phyloP scores from a whole-genome alignment of 2,888 invertebrate species.

The Sminthurides aquaticus region DNA sequence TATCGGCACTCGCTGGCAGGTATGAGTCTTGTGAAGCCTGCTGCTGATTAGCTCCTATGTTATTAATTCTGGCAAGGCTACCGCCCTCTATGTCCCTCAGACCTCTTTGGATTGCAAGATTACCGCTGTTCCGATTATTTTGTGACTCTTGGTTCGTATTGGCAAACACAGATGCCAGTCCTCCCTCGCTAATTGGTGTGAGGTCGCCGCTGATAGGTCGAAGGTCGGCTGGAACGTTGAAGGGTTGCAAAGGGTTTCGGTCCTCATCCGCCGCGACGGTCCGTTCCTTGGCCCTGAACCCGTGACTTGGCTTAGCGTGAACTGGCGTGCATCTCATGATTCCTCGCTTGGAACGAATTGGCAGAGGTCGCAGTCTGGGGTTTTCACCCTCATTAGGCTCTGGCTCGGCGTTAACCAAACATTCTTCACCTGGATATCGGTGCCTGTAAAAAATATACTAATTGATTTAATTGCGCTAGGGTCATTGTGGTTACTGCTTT shows the following conservation, averaged over 20 bases:
- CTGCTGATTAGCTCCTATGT: no score
- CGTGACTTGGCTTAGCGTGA: not conserved
- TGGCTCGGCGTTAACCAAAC: not conserved
- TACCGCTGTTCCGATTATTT: no score
- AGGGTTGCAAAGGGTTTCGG: not conserved
- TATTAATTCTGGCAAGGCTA: no score
- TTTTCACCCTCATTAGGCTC: conserved; percentile 1
- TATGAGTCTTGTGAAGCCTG: no score
- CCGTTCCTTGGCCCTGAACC: no score
- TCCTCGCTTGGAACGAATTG: not conserved
- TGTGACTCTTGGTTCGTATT: not conserved
- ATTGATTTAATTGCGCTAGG: not conserved
- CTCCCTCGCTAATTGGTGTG: not conserved
- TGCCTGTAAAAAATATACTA: not conserved
- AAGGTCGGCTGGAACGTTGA: not conserved
- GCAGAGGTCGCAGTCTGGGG: conserved; percentile 2
- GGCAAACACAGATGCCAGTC: no score
- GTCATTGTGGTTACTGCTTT: not conserved
- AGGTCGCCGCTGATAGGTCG: no score
- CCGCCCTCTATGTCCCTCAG: no score
- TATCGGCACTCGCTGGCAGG: no score
- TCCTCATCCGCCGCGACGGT: not conserved
- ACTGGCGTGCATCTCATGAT: not conserved
- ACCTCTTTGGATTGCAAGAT: no score
- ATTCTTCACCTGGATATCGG: not conserved